Conservation (phyloP, 2,797 vertebrate genomes). For the Distichodus sexfasciatus region DNA sequence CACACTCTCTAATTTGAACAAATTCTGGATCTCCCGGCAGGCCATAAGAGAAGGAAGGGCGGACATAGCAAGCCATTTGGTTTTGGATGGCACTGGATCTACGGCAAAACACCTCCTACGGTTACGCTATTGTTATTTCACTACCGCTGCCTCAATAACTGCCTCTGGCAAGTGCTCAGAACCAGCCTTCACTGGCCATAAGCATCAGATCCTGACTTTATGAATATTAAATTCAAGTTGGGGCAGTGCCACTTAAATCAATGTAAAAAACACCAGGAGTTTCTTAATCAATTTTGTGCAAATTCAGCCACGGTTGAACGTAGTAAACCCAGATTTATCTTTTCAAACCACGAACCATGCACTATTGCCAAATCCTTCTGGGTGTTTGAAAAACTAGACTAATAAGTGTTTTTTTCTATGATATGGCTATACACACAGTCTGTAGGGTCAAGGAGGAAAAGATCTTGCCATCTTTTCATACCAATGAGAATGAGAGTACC, state of each 20-base stretch:
- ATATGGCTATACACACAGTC: background rate
- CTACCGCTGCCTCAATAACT: background rate
- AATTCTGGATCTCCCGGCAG: constrained; percentile 59
- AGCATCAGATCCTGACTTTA: background rate
- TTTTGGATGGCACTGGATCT: constrained; percentile 56
- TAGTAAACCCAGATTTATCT: background rate
- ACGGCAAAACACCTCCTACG: constrained; percentile 17
- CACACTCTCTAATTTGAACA: constrained; percentile 66
- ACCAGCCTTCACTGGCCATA: background rate
- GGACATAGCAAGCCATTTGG: constrained; percentile 48
- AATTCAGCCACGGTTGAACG: background rate
- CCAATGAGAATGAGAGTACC: too few species aligned
- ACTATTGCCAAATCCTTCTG: background rate
- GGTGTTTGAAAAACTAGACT: background rate
- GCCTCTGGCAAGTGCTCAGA: constrained; percentile 4
- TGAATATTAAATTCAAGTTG: background rate
- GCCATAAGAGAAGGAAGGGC: constrained; percentile 63
- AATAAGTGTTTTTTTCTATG: background rate
- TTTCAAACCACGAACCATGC: background rate
- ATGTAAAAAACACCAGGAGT: background rate
- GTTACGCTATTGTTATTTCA: constrained; percentile 8
- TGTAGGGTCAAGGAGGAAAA: background rate
- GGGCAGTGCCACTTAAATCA: background rate
- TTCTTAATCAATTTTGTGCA: background rate
- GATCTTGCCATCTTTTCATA: background rate